Evolutionary conservation across 2,888 invertebrate species (phyloP).

Genomic region (Calliopum simillimum): DNA sequence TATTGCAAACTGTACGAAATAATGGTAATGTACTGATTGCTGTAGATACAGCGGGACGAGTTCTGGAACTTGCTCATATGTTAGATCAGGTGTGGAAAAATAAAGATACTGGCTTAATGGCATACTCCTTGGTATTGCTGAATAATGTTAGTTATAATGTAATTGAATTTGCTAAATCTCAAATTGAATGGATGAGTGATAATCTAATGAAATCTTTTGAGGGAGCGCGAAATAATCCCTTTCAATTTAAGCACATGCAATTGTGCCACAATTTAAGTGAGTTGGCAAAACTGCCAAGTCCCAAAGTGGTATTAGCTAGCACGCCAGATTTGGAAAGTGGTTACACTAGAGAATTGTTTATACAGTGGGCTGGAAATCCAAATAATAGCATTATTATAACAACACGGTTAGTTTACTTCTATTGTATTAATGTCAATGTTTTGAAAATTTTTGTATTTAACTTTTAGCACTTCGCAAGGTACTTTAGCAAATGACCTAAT

Average conservation of each 20-base stretch:
- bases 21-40: slow-evolving; percentile 97
- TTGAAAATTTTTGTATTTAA: not conserved
- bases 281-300: slow-evolving; percentile 85
- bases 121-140: slow-evolving; percentile 92
- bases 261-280: slow-evolving; percentile 93
- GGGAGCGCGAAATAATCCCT: slow-evolving; percentile 93
- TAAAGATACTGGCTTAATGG: slow-evolving; percentile 93
- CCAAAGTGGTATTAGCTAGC: slow-evolving; percentile 95
- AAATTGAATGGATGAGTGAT: slow-evolving; percentile 99
- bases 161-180: slow-evolving; percentile 98
- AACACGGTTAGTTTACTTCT: slow-evolving; percentile 70
- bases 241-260: slow-evolving; percentile 93
- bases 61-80: slow-evolving; percentile 96
- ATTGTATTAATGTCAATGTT: not conserved
- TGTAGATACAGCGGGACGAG: slow-evolving; percentile 96
- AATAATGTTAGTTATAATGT: slow-evolving; percentile 99
- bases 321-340: slow-evolving; percentile 96
- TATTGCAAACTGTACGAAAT: slow-evolving; percentile 90
- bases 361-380: slow-evolving; percentile 92
- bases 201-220: slow-evolving; percentile 94
- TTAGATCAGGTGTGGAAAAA: slow-evolving; percentile 94
- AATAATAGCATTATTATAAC: slow-evolving; percentile 96
- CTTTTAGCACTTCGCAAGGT: slow-evolving; percentile 80
- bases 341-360: slow-evolving; percentile 92
- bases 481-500: slow-evolving; percentile 83